Percentiles rank a stretch among this genome's conserved stretches.
These are phyloP conservation scores for Philhelius pedissequus DNA, from an alignment of 2,888 invertebrate species.

Conservation along the genomic window DNA sequence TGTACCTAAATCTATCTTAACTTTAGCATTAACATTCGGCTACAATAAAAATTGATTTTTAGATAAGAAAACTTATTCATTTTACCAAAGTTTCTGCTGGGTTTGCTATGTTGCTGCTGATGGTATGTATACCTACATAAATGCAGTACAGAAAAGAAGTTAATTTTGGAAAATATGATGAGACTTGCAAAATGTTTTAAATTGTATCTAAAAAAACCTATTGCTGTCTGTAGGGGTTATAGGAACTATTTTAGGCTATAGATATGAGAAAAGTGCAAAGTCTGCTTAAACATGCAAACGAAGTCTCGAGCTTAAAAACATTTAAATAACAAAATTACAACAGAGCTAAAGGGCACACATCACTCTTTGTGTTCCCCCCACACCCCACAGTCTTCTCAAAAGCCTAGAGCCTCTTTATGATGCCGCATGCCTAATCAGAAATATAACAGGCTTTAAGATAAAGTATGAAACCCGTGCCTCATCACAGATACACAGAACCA, in stretches of 20 bases:
- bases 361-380: background rate
- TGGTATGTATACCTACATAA: background rate
- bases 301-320: slow-evolving; percentile 58
- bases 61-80: slow-evolving; percentile 11
- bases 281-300: slow-evolving; percentile 63
- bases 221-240: background rate
- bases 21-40: background rate
- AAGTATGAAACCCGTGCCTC: slow-evolving; percentile 51
- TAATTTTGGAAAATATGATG: slow-evolving; percentile 25
- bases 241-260: background rate
- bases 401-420: slow-evolving; percentile 39
- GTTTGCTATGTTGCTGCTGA: too few species aligned
- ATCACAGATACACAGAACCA: slow-evolving; percentile 11
- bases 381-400: background rate
- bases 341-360: background rate
- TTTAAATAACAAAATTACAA: slow-evolving; percentile 64
- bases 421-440: slow-evolving; percentile 58
- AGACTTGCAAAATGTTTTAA: slow-evolving; percentile 38
- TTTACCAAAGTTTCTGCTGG: background rate
- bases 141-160: background rate
- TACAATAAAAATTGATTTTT: background rate
- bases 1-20: too few species aligned
- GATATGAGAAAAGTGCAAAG: slow-evolving; percentile 41
- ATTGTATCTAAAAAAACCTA: slow-evolving; percentile 15
- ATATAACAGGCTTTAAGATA: slow-evolving; percentile 66